Percentiles rank a stretch among this genome's conserved stretches.
Conservation (phyloP, 1,140 invertebrate genomes). For the Achroia grisella region DNA sequence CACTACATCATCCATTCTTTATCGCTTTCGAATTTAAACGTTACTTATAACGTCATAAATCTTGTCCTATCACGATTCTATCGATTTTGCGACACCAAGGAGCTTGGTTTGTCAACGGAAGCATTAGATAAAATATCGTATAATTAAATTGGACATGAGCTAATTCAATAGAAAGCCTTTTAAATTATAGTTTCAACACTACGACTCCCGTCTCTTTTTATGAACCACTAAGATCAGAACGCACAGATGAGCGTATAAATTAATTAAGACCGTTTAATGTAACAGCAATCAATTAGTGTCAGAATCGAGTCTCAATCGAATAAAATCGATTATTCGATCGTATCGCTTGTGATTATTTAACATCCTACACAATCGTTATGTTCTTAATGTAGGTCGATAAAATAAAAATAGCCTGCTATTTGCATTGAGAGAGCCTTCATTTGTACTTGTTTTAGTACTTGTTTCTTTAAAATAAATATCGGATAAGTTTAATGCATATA, state of each 20-base stretch:
- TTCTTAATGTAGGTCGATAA: too few relatives aligned
- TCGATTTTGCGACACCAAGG: constrained; percentile 18
- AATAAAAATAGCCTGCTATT: too few relatives aligned
- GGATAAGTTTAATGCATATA: too few relatives aligned
- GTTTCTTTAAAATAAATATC: too few relatives aligned
- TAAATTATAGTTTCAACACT: constrained; percentile 32
- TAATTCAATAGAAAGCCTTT: constrained; percentile 8
- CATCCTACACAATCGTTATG: constrained; percentile 31
- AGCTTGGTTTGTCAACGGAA: constrained; percentile 26
- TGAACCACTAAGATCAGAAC: constrained; percentile 14
- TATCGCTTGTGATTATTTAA: constrained; percentile 19
- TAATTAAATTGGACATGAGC: constrained; percentile 31
- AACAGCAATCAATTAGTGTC: constrained; percentile 48
- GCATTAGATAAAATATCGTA: constrained; percentile 33
- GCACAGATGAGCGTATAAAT: constrained; percentile 24
- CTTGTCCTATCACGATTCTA: constrained; percentile 26
- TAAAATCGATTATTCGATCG: constrained; percentile 24
- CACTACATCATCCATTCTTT: constrained; percentile 20
- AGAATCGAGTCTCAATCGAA: constrained; percentile 25
- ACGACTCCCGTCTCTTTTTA: constrained; percentile 27
- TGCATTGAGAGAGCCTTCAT: too few relatives aligned
- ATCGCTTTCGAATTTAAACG: constrained; percentile 15
- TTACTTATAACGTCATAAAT: constrained; percentile 21
- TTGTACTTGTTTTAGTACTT: too few relatives aligned
- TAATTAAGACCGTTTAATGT: constrained; percentile 37